Percentiles rank a stretch among this genome's conserved stretches.
These are phyloP conservation scores for Biston stratarius DNA, from an alignment of 2,888 invertebrate genomes.

Conservation along the genomic window DNA sequence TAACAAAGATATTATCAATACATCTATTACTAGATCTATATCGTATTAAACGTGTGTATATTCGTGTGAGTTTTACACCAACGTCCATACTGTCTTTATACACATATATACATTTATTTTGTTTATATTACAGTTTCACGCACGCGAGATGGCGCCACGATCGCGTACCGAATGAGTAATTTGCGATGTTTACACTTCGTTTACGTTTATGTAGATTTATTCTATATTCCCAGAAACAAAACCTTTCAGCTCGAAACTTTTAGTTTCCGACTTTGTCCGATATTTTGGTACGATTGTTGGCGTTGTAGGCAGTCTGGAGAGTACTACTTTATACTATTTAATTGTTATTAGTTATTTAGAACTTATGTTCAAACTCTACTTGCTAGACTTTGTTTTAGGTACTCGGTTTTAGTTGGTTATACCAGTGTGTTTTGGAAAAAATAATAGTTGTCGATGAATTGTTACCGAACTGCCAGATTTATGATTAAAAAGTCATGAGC, in stretches of 20 bases:
- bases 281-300: constrained; percentile 4
- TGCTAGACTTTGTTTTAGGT: not conserved
- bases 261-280: not conserved
- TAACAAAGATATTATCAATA: no score
- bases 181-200: constrained; percentile 30
- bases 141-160: constrained; percentile 24
- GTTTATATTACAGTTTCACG: constrained; percentile 23
- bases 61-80: not conserved
- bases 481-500: no score
- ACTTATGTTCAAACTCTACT: not conserved
- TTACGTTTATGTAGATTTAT: constrained; percentile 27
- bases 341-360: constrained; percentile 7
- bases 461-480: not conserved
- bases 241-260: constrained; percentile 18
- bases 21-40: no score
- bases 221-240: constrained; percentile 30
- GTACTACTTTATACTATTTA: constrained; percentile 1
- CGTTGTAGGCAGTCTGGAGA: not conserved
- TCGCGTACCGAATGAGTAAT: constrained; percentile 30
- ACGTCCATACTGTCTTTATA: constrained; percentile 14
- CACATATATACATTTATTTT: constrained; percentile 13
- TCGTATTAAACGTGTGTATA: no score
- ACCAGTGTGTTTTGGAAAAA: not conserved
- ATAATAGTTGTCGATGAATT: not conserved
- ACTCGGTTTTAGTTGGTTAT: not conserved